Evolutionary conservation across 2,888 invertebrate species (phyloP).

Genomic region (Nebria salina): DNA sequence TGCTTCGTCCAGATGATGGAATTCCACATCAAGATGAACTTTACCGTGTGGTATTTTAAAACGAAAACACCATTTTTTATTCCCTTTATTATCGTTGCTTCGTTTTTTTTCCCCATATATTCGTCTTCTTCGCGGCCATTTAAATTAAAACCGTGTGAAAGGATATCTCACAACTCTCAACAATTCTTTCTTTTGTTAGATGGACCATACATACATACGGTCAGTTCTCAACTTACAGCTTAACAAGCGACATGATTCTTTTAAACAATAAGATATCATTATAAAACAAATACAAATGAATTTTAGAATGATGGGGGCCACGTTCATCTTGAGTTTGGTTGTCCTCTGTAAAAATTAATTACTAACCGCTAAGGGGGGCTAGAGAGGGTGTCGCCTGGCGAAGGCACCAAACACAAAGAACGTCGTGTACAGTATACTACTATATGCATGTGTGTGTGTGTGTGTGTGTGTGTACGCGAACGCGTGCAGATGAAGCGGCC

Average conservation of each 20-base stretch:
- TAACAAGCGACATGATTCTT: too few relatives aligned
- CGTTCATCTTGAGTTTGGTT: background rate
- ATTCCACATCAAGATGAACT: slow-evolving; percentile 44
- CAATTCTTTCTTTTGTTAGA: background rate
- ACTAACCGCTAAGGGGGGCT: slow-evolving; percentile 19
- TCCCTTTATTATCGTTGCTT: background rate
- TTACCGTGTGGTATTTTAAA: slow-evolving; percentile 41
- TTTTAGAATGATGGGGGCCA: too few relatives aligned
- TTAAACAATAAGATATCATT: too few relatives aligned
- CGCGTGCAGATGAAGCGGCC: slow-evolving; percentile 48
- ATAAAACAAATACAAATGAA: too few relatives aligned
- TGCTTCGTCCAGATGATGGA: slow-evolving; percentile 31
- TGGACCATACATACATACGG: background rate
- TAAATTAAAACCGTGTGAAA: slow-evolving; percentile 41
- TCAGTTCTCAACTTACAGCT: background rate
- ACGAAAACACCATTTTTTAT: slow-evolving; percentile 38
- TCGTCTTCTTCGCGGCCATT: slow-evolving; percentile 15
- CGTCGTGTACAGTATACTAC: slow-evolving; percentile 20
- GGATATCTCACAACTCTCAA: background rate
- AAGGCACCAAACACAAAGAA: slow-evolving; percentile 17
- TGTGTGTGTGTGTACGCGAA: slow-evolving; percentile 8
- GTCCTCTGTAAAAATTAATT: slow-evolving; percentile 36
- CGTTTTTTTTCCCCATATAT: background rate
- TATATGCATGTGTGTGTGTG: slow-evolving; percentile 1
- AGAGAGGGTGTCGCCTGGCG: slow-evolving; percentile 5